A percentile compares a stretch with the other conserved stretches of the same genome.
These are phyloP conservation scores for Diachasma alloeum DNA, from an alignment of 1,140 invertebrate genomes.

Conservation along the genomic window DNA sequence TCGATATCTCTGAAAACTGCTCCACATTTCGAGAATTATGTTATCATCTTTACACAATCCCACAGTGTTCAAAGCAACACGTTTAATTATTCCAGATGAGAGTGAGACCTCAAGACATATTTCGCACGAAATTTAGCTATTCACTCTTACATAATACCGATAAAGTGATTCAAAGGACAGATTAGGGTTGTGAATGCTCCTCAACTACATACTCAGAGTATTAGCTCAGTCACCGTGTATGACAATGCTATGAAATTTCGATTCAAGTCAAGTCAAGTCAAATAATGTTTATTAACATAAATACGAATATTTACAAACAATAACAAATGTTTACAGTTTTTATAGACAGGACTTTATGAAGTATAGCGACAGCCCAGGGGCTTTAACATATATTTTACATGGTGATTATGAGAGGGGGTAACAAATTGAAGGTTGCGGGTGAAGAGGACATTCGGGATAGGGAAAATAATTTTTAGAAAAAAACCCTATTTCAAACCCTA, in stretches of 20 bases:
- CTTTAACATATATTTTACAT: no score
- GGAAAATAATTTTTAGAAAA: no score
- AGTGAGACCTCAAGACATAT: not conserved
- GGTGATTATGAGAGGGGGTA: no score
- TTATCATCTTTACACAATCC: not conserved
- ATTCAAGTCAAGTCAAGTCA: no score
- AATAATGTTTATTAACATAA: no score
- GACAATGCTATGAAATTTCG: not conserved
- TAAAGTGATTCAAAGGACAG: not conserved
- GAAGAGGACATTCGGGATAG: no score
- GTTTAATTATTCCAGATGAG: not conserved
- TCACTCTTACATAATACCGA: not conserved
- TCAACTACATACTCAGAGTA: not conserved
- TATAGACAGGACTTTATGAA: no score
- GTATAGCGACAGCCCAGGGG: no score
- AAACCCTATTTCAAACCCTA: no score
- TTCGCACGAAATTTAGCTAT: not conserved
- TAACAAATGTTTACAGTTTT: no score
- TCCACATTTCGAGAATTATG: not conserved
- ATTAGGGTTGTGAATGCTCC: not conserved
- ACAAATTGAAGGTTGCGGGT: no score
- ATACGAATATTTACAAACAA: no score
- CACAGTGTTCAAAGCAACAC: not conserved
- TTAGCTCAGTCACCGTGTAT: not conserved
- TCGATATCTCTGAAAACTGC: not conserved